Evolutionary conservation across 2,888 invertebrate species (phyloP).

Genomic region (Argynnis bischoffii): DNA sequence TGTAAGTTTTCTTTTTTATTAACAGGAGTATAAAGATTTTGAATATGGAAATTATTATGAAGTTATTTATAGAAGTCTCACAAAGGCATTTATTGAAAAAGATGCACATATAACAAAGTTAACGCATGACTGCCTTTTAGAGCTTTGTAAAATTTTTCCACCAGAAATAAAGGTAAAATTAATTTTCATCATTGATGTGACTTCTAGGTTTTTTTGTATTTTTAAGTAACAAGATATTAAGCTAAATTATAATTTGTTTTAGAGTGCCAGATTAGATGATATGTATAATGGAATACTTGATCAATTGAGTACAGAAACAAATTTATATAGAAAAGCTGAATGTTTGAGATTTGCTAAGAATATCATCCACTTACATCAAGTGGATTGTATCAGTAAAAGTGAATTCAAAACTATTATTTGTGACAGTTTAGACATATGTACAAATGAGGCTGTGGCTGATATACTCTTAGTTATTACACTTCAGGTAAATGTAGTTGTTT

Average conservation of each 20-base stretch:
- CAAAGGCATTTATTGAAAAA: slow-evolving; percentile 55
- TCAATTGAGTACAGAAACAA: slow-evolving; percentile 61
- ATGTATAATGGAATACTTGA: slow-evolving; percentile 55
- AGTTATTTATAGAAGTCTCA: slow-evolving; percentile 61
- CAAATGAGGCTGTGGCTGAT: slow-evolving; percentile 56
- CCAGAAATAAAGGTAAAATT: slow-evolving; percentile 55
- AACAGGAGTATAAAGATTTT: slow-evolving; percentile 50
- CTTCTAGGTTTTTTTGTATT: not conserved
- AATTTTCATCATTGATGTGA: not conserved
- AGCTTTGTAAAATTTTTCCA: slow-evolving; percentile 56
- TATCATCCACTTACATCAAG: slow-evolving; percentile 57
- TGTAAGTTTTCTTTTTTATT: slow-evolving; percentile 3
- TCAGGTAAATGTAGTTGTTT: slow-evolving; percentile 49
- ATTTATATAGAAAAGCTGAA: slow-evolving; percentile 62
- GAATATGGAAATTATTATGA: slow-evolving; percentile 69
- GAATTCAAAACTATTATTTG: slow-evolving; percentile 56
- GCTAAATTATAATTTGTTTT: slow-evolving; percentile 43
- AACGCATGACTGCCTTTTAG: slow-evolving; percentile 53
- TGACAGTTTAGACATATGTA: slow-evolving; percentile 64
- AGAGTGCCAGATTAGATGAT: slow-evolving; percentile 60
- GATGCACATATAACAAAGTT: slow-evolving; percentile 58
- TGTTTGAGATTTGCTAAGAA: slow-evolving; percentile 56
- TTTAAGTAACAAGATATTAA: not conserved
- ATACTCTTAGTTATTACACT: slow-evolving; percentile 59
- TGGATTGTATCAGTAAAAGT: slow-evolving; percentile 59